Evolutionary conservation across 2,888 invertebrate species (phyloP), one percentile per base, ranked within the genome.

Genomic region (Mesorhabditis belari): DNA sequence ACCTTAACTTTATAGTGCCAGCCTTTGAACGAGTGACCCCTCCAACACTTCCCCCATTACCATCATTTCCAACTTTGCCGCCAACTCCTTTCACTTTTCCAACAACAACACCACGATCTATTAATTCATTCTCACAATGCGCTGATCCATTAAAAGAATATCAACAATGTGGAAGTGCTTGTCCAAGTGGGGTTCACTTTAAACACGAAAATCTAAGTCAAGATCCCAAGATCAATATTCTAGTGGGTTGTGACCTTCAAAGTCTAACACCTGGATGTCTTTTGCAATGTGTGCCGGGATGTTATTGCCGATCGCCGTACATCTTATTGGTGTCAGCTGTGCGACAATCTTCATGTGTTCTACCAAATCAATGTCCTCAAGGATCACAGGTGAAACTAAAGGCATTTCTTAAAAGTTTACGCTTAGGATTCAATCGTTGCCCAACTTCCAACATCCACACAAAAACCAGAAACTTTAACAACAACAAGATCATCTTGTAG

Each of bases 61-160:
- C 44, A 35, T 1, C 44, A 35, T 17, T 35, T n/a, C 12, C 12
- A 35, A n/a, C 44, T 35, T 35, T 35, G 12, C 44, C 44, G 1
- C 44, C 44, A n/a, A 9, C 2, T 35, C 44, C 44, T 35, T 17
- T 9, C 2, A 9, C 62, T 28, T 63, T 63, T 5, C 62, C 63
- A 3, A 49, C 63, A 17, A 62, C 62, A 9, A 12, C 58, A 4
- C 17, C n/a, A 53, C 55, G 55, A 0, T 57, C 57, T 17, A 49
- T 26, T 17, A 9, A 52, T 25, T 50, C 58, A 6, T 55, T 52
- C 25, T 53, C n/a, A 12, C 69, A 64, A 35, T 73, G 73, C 53
- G 58, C 68, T 4, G 71, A 73, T 61, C 70, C 71, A 2, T 51
- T 71, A 23, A 73, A 73, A 54, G 70, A 73, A 59, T 73, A 64